phyloP scores from a whole-genome alignment of 1,140 invertebrate genomes.

The Tachypleus tridentatus region DNA sequence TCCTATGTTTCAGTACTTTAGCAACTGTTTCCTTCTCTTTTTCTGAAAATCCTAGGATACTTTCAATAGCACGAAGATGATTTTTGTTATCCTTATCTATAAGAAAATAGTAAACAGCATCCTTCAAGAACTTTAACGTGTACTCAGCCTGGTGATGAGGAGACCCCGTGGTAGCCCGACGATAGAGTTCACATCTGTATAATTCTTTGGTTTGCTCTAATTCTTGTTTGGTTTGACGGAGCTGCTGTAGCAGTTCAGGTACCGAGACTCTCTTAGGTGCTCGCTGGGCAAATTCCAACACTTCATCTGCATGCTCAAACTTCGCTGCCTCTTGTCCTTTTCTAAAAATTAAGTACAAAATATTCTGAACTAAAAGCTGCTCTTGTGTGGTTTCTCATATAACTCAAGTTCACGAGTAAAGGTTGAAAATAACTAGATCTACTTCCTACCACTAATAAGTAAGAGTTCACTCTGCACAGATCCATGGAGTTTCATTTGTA shows the following conservation, averaged over 20 bases:
- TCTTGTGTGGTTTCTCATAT: too few species aligned
- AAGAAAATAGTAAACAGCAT: conserved; percentile 77
- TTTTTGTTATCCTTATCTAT: conserved; percentile 71
- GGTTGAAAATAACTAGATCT: too few species aligned
- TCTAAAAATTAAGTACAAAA: conserved; percentile 23
- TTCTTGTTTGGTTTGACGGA: conserved; percentile 65
- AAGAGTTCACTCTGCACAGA: too few species aligned
- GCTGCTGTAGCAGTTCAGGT: conserved; percentile 54
- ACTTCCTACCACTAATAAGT: too few species aligned
- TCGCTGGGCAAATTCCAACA: conserved; percentile 33
- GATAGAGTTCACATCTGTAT: conserved; percentile 59
- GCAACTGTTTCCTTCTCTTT: conserved; percentile 17
- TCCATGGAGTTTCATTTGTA: too few species aligned
- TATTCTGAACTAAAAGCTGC: too few species aligned
- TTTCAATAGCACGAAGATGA: conserved; percentile 71
- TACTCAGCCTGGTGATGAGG: conserved; percentile 60
- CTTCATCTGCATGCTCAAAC: conserved; percentile 46
- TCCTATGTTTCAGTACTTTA: conserved; percentile 1
- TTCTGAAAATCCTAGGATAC: conserved; percentile 48
- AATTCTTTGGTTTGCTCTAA: conserved; percentile 73
- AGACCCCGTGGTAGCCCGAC: conserved; percentile 32
- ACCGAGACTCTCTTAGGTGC: conserved; percentile 47
- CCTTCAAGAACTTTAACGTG: conserved; percentile 74
- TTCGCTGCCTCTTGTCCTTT: conserved; percentile 63
- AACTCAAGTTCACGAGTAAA: too few species aligned